A percentile compares a stretch with the other conserved stretches of the same genome.
phyloP scores from a whole-genome alignment of 2,888 invertebrate species.

The Sylvicola cinctus region DNA sequence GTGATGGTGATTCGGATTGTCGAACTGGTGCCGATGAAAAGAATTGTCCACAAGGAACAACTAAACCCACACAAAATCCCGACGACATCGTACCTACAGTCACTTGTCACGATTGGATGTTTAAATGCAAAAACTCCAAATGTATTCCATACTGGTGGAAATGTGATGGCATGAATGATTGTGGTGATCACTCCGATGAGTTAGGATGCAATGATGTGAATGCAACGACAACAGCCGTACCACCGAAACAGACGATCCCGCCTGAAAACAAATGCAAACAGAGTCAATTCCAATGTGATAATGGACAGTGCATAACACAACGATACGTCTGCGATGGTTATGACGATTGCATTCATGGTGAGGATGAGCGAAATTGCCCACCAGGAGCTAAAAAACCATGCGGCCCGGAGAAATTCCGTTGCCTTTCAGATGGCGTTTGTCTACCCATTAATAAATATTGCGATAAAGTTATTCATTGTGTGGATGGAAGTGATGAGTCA shows the following conservation, averaged over 20 bases:
- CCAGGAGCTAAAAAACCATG: constrained; percentile 13
- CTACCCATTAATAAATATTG: constrained; percentile 29
- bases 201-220: constrained; percentile 27
- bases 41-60: constrained; percentile 32
- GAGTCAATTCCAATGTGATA: constrained; percentile 11
- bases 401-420: constrained; percentile 31
- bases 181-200: constrained; percentile 57
- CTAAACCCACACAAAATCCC: constrained; percentile 9
- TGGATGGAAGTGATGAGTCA: constrained; percentile 32
- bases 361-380: constrained; percentile 37
- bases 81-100: constrained; percentile 17
- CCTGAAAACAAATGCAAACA: constrained; percentile 20
- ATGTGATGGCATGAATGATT: constrained; percentile 57
- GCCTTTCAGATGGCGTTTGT: constrained; percentile 40
- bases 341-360: constrained; percentile 34
- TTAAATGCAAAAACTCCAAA: constrained; percentile 43
- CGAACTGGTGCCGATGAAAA: constrained; percentile 46
- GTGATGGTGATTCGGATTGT: constrained; percentile 52
- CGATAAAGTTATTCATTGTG: constrained; percentile 30
- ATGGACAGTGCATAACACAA: constrained; percentile 35
- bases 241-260: constrained; percentile 12
- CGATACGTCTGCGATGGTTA: constrained; percentile 29
- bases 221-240: constrained; percentile 15
- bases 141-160: constrained; percentile 66
- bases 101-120: constrained; percentile 58